These are phyloP conservation scores for Bibio marci DNA, from an alignment of 2,888 invertebrate species.

Conservation along the genomic window DNA sequence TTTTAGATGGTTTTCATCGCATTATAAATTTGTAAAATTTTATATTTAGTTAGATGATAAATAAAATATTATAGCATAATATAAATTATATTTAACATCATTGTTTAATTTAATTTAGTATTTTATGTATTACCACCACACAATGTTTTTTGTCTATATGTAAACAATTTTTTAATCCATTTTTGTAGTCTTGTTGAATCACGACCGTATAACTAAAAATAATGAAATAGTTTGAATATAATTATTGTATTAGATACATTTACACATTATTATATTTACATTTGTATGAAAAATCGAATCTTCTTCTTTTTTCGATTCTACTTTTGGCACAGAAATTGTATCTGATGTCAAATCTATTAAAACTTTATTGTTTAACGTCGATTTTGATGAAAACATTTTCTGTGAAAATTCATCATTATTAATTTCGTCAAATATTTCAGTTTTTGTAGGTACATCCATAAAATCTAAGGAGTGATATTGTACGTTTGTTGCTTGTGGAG, in stretches of 20 bases:
- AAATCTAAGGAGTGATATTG: background rate
- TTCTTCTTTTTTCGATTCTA: conserved; percentile 32
- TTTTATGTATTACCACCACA: conserved; percentile 21
- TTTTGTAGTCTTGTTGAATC: conserved; percentile 51
- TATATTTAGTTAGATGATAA: no score
- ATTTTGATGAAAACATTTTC: conserved; percentile 38
- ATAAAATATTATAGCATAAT: no score
- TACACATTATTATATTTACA: conserved; percentile 30
- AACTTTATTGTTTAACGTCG: conserved; percentile 41
- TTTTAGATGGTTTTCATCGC: conserved; percentile 37
- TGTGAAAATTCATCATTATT: conserved; percentile 51
- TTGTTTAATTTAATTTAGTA: no score
- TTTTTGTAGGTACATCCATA: conserved; percentile 10
- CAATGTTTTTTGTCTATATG: conserved; percentile 43
- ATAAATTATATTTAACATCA: no score
- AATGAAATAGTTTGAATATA: conserved; percentile 8
- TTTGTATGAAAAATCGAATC: conserved; percentile 49
- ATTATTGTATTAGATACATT: background rate
- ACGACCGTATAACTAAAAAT: conserved; percentile 47
- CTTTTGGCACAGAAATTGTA: conserved; percentile 47
- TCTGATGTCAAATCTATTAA: conserved; percentile 55
- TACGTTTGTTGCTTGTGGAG: background rate
- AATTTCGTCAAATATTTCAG: conserved; percentile 44
- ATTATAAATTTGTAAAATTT: no score
- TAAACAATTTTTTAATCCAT: conserved; percentile 54